Evolutionary conservation across 2,797 vertebrate species (phyloP).

Genomic region (Megaceryle alcyon): DNA sequence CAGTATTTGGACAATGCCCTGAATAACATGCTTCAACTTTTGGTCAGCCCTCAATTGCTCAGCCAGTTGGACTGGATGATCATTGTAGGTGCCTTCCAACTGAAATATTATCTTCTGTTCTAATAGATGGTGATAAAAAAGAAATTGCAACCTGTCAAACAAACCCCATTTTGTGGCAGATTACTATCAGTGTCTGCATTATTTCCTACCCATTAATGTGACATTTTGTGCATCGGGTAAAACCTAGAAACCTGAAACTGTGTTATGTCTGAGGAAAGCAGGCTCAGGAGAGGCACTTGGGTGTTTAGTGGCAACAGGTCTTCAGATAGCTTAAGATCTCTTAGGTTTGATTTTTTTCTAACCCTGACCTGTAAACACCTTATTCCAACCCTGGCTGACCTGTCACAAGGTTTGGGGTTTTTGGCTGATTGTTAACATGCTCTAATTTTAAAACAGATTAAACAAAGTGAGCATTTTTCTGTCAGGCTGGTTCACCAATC

Average conservation of each 20-base stretch:
- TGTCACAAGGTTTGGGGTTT: not conserved
- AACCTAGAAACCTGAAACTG: not conserved
- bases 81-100: fast-evolving
- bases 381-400: not conserved
- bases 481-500: not conserved
- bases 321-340: not conserved
- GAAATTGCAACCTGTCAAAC: not conserved
- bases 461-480: not conserved
- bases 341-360: not conserved
- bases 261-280: not conserved
- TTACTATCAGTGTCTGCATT: not conserved
- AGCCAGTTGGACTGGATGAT: not conserved
- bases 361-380: not conserved
- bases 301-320: not conserved
- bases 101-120: not conserved
- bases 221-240: not conserved
- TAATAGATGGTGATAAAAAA: not conserved
- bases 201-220: not conserved
- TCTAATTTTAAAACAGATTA: not conserved
- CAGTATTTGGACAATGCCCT: not conserved
- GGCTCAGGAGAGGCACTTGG: not conserved
- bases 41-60: not conserved
- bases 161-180: not conserved
- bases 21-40: not conserved
- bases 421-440: not conserved